Base-by-base conservation (phyloP, 2,888 invertebrate genomes). In the Drosophila ustulata region DNA sequence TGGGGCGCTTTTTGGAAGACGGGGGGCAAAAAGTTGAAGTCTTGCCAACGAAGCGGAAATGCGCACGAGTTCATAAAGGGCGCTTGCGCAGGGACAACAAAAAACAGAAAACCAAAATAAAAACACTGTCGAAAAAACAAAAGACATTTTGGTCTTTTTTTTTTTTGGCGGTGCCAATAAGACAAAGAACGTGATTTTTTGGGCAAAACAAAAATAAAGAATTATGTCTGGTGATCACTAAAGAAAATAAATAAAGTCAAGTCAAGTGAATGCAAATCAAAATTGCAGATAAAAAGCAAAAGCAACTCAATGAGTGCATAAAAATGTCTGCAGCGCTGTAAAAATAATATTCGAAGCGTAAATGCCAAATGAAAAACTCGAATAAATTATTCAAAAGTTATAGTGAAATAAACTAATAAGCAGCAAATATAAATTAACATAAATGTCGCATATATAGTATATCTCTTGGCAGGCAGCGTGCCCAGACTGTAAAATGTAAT, bases 1-100 rank as follows among this genome's bases (percentile, higher is more conserved):
- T 57, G 46, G 39, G 39, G 7, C 3, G 26, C 6, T 18, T 18
- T 18, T 18, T 13, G 32, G 25, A 9, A 2, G 18, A 18, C 18
- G 18, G 58, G 28, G 50, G 37, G 26, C 26, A 9, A 13, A 23
- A 39, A 39, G 37, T 28, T 41, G 39, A 72, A 73, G 71, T 71
- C 64, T 85, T 88, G 82, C 79, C 83, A 83, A 66, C 88, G 52
- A 88, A 88, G 88, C 89, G 84, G 82, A 88, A 85, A 88, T 82
- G 71, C 87, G 52, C 71, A 45, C 55, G 52, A 69, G 67, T 62
- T 75, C 63, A 58, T 39, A 66, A 79, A 74, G 72, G 65, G 70
- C 69, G 61, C 46, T 13, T 23, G 28, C 9, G 26, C 67, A 73
- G 78, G 47, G 5, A 37, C 37, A 18, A 18, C 37, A 37, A 37